Evolutionary conservation across 1,140 invertebrate species (phyloP).

Genomic region (Hydropsyche tenuis): DNA sequence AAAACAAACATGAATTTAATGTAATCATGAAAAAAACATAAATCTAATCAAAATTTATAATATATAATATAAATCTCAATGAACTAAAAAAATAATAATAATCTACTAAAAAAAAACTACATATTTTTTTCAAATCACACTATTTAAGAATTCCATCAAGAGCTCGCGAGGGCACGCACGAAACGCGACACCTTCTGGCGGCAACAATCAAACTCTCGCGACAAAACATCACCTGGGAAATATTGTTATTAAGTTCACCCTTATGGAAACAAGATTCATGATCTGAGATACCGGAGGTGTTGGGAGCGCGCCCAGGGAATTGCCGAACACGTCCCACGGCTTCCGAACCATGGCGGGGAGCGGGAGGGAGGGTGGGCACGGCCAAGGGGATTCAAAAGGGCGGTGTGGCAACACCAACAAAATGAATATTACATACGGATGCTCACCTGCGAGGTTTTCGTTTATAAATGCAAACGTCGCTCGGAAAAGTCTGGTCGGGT

Average conservation of each 20-base stretch:
- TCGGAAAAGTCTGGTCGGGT: not conserved
- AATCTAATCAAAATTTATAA: not conserved
- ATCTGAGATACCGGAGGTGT: conserved; percentile 46
- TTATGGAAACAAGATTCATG: conserved; percentile 49
- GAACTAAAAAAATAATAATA: too few species aligned
- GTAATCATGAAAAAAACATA: not conserved
- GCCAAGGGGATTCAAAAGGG: not conserved
- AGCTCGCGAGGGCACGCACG: too few species aligned
- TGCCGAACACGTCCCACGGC: conserved; percentile 45
- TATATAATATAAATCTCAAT: not conserved
- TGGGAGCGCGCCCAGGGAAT: conserved; percentile 42
- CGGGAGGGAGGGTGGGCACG: conserved; percentile 8
- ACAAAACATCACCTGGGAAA: conserved; percentile 44
- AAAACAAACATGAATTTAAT: not conserved
- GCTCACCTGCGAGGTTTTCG: conserved; percentile 10
- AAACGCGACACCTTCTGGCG: not conserved
- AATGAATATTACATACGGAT: conserved; percentile 42
- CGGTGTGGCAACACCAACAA: conserved; percentile 26
- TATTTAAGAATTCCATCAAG: too few species aligned
- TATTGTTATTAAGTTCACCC: conserved; percentile 48
- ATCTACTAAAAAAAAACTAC: too few species aligned
- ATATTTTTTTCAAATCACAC: too few species aligned
- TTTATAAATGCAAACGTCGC: too few species aligned
- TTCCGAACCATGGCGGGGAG: conserved; percentile 1
- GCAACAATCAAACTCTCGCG: conserved; percentile 38